Percentiles rank a stretch among this genome's conserved stretches.
Conservation (phyloP, 2,888 invertebrate species). For the Apodemia zela region DNA sequence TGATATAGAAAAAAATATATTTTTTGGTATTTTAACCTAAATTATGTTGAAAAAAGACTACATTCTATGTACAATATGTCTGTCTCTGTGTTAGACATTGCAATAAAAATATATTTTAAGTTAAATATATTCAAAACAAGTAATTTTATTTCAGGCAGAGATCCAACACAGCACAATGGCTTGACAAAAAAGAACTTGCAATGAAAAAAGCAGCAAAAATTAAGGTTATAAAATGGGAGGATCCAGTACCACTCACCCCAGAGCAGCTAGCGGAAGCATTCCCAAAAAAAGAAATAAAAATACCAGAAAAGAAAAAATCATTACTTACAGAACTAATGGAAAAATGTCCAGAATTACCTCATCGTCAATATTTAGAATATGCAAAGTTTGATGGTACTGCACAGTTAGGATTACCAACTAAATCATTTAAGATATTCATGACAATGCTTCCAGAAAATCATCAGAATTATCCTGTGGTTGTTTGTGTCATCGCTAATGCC, state of each 20-base stretch:
- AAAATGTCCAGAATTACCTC: slow-evolving; percentile 87
- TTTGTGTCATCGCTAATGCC: slow-evolving; percentile 90
- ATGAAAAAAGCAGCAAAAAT: slow-evolving; percentile 89
- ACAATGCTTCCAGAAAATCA: slow-evolving; percentile 91
- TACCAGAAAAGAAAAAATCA: slow-evolving; percentile 73
- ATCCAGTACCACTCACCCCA: slow-evolving; percentile 67
- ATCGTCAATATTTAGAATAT: slow-evolving; percentile 93
- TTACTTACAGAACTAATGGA: slow-evolving; percentile 87
- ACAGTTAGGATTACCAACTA: slow-evolving; percentile 88
- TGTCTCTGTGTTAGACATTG: too few relatives aligned
- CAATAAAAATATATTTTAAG: too few relatives aligned
- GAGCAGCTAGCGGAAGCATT: slow-evolving; percentile 83
- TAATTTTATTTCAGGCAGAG: slow-evolving; percentile 80
- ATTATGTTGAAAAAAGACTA: too few relatives aligned
- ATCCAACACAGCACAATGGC: slow-evolving; percentile 92
- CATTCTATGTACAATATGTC: too few relatives aligned
- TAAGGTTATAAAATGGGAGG: slow-evolving; percentile 87
- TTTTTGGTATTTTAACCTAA: too few relatives aligned
- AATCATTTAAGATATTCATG: slow-evolving; percentile 93
- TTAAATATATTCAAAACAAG: too few relatives aligned
- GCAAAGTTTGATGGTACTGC: slow-evolving; percentile 95
- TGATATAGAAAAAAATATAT: too few relatives aligned
- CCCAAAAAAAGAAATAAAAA: slow-evolving; percentile 60
- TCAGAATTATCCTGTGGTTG: slow-evolving; percentile 90
- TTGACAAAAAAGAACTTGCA: slow-evolving; percentile 94